Base-by-base conservation (phyloP, 2,888 invertebrate species). In the Pseudococcus jackbeardsleyi region DNA sequence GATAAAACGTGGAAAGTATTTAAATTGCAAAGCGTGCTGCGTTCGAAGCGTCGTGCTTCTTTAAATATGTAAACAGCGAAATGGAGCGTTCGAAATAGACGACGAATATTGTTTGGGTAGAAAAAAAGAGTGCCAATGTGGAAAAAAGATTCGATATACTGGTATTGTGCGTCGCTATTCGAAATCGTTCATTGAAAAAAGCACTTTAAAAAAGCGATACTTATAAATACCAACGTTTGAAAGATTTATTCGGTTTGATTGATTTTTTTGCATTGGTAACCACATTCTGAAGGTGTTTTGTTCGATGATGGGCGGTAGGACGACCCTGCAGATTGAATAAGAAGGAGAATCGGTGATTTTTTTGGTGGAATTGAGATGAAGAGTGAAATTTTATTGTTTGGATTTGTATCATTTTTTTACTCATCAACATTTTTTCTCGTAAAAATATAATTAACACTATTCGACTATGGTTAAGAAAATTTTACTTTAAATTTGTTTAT, bases 61-160 rank as follows among this genome's bases (percentile, higher is more conserved):
- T 77, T 77, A 77, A 77, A 77, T 77, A 77, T 77, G 77, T 77
- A 77, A 77, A 77, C 77, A 77, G 77, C 77, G 77, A 77, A 77
- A 77, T 77, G 77, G 77, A 77, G 77, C 33, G 77, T 77, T 77
- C 39, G 77, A 26, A 77, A 77, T 26, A 39, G 39, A 77, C 77
- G 77, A 77, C 77, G 77, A 33, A 77, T 77, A 77, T 77, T 77
- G 77, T 77, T 77, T 77, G 77, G 77, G 8, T 33, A 33, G 26
- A 33, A 33, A 33, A 64, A 77, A 77, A 77, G 39, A 77, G 77
- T 77, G 77, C 77, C 77, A 77, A 77, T 77, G 77, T 77, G 77
- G 77, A 77, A 77, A 77, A 77, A 77, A 77, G 77, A 77, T 77
- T 77, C 77, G 77, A 77, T 77, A 77, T 39, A 77, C 77, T 77